Percentiles rank a stretch among this genome's conserved stretches.
phyloP scores from a whole-genome alignment of 2,113 vertebrate genomes.

The Catharus fuscescens region DNA sequence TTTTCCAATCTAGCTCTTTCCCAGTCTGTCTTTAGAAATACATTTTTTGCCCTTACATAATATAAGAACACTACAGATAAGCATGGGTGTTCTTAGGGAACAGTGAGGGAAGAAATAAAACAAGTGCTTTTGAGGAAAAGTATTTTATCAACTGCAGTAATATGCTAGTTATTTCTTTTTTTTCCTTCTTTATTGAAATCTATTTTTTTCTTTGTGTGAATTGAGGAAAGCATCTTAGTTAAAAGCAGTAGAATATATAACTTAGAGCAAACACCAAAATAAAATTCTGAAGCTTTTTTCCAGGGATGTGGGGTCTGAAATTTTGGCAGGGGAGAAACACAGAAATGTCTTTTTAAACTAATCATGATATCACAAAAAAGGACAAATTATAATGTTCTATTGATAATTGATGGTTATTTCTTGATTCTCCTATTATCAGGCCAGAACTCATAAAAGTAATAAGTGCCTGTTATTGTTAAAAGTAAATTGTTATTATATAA shows the following conservation, averaged over 20 bases:
- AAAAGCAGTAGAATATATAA: neutral
- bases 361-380: conserved; percentile 61
- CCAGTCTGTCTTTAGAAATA: neutral
- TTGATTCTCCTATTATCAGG: conserved; percentile 70
- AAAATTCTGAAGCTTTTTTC: neutral
- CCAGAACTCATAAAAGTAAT: conserved; percentile 75
- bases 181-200: neutral
- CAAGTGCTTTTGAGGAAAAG: neutral
- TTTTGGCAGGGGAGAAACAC: conserved; percentile 64
- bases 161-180: neutral
- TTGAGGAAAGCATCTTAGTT: neutral
- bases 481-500: conserved; percentile 71
- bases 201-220: neutral
- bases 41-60: neutral
- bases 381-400: conserved; percentile 74
- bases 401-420: conserved; percentile 74
- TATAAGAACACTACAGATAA: neutral
- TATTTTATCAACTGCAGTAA: neutral
- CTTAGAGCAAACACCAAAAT: neutral
- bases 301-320: conserved; percentile 33
- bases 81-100: neutral
- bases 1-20: conserved; percentile 15
- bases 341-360: conserved; percentile 60
- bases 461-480: conserved; percentile 70
- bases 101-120: conserved; percentile 14